Conservation (phyloP, 2,888 invertebrate species). For the Tiphia femorata region DNA sequence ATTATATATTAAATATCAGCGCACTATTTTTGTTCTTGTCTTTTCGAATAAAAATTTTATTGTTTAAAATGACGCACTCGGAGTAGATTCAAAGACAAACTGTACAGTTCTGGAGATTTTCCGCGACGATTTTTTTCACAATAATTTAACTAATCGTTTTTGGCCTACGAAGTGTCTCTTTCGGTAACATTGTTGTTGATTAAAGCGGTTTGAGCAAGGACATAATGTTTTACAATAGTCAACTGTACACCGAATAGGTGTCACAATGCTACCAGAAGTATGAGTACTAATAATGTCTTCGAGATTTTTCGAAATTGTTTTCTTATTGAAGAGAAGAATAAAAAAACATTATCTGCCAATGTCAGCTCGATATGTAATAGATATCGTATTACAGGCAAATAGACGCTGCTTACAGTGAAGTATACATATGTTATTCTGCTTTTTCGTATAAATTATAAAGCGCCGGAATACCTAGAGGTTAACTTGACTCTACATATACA, state of each 20-base stretch:
- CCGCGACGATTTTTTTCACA: not conserved
- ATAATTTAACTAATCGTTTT: too few relatives aligned
- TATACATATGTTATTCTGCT: conserved; percentile 51
- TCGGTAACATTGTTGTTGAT: too few relatives aligned
- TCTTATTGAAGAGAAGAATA: not conserved
- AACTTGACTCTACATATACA: conserved; percentile 18
- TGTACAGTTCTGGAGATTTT: not conserved
- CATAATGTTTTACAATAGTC: too few relatives aligned
- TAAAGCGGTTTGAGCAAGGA: too few relatives aligned
- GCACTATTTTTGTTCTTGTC: not conserved
- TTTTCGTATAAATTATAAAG: conserved; percentile 59
- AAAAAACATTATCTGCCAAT: conserved; percentile 35
- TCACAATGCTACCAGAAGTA: conserved; percentile 27
- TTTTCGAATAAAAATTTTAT: too few relatives aligned
- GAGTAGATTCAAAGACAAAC: not conserved
- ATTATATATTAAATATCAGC: too few relatives aligned
- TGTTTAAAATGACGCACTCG: not conserved
- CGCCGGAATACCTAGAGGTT: conserved; percentile 38
- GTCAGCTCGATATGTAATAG: conserved; percentile 40
- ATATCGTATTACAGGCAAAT: conserved; percentile 34
- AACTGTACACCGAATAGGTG: not conserved
- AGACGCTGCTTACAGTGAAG: conserved; percentile 39
- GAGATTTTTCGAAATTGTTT: conserved; percentile 1
- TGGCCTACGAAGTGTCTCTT: too few relatives aligned
- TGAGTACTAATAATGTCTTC: conserved; percentile 20